Evolutionary conservation across 2,888 invertebrate species (phyloP), one percentile per base, ranked within the genome.

Genomic region (Parasteatoda lunata): DNA sequence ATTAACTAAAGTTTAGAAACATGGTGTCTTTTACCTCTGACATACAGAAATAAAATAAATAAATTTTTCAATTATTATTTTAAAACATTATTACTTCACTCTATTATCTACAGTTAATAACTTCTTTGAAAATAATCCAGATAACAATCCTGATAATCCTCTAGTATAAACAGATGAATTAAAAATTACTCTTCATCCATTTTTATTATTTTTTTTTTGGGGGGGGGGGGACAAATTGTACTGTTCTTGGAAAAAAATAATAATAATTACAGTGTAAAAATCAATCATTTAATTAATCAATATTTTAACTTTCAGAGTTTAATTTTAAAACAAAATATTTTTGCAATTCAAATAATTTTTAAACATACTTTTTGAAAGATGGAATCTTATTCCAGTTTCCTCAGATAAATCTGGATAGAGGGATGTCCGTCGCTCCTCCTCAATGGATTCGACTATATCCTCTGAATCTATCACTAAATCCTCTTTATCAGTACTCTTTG

Each of bases 311-410:
- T 9, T 13, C 9, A 13, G 13, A 13, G 13, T 13, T 77, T 52
- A 59, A 70, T 69, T 64, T 68, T 59, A 48, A 84, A 48, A 75
- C 9, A 76, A 45, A 30, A 70, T 48, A 75, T 64, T 47, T 47
- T 49, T 9, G 48, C 51, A 13, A 48, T 66, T 52, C 54, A 70
- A 15, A 8, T 49, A 30, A 8, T 69, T 48, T 66, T 47, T 30
- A 9, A 8, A 80, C 89, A 88, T 88, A 90, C 90, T 89, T 87
- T 90, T 90, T 48, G 90, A 89, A 11, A 91, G 84, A 85, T 90
- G 90, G 77, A 91, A 91, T 59, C 90, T 77, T 47, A 91, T 90
- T 54, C 89, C 89, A 30, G 90, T 90, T 73, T 90, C 89, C 51
- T 71, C 78, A n/a, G 90, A 89, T 69, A 90, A 82, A 80, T 89